These are phyloP conservation scores for Argyresthia goedartella DNA, from an alignment of 2,888 invertebrate genomes.

Conservation along the genomic window DNA sequence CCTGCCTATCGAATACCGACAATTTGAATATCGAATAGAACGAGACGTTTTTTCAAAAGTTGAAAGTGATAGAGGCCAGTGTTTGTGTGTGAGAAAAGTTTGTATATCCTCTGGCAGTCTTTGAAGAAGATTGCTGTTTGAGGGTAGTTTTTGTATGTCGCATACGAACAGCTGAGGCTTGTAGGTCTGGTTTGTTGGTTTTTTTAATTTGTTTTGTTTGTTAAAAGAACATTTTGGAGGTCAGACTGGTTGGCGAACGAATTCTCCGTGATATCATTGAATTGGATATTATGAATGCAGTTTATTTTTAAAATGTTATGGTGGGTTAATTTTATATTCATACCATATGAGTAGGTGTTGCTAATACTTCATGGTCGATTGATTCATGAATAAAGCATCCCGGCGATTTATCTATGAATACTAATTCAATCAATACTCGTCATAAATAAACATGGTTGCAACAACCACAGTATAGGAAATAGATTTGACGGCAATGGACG, in stretches of 20 bases:
- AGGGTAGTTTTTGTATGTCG: conserved; percentile 19
- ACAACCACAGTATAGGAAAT: too few species aligned
- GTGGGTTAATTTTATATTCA: too few species aligned
- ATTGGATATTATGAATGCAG: too few species aligned
- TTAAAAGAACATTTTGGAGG: conserved; percentile 2
- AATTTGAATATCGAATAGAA: not conserved
- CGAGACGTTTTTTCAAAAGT: not conserved
- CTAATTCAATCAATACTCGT: not conserved
- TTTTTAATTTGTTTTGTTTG: not conserved
- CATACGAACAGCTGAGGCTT: conserved; percentile 9
- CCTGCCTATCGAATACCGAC: not conserved
- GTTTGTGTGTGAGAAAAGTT: conserved; percentile 15
- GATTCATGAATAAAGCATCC: conserved; percentile 6
- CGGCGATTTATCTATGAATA: conserved; percentile 1
- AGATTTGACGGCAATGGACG: too few species aligned
- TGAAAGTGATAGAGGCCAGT: not conserved
- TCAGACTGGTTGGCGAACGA: too few species aligned
- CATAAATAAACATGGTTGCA: too few species aligned
- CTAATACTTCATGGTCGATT: conserved; percentile 3
- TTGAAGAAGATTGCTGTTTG: conserved; percentile 21
- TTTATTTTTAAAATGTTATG: too few species aligned
- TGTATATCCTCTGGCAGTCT: conserved; percentile 26
- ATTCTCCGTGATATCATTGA: too few species aligned
- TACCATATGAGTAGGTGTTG: not conserved
- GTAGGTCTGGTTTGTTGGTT: conserved; percentile 9